Base-by-base conservation (phyloP, 2,797 vertebrate species). In the Acridotheres tristis region DNA sequence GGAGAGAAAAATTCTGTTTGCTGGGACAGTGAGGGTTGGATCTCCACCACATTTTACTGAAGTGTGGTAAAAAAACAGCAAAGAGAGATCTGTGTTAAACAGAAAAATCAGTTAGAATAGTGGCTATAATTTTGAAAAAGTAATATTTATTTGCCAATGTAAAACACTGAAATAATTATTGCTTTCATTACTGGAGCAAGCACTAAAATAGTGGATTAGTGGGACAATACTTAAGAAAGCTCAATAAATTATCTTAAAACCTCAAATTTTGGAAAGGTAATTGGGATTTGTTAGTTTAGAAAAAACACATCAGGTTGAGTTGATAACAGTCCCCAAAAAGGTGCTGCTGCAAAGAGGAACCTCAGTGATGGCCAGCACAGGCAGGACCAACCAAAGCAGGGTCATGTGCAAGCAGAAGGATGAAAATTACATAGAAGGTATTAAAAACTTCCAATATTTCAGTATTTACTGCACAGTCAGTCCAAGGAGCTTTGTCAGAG, bases 341-440 rank as follows among this genome's bases (percentile, higher is more conserved):
- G 63, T 16, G 71, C n/a, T 89, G 63, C 22, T 61, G 69, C 69
- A 30, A 16, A 36, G 65, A 63, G 47, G 58, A 75, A 62, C 18
- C n/a, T 43, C 48, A 7, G 25, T 0, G 14, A 19, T 5, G 1
- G 9, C 23, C 66, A 51, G 26, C 63, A 4, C 1, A 2, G 45
- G 77, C 12, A 76, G 63, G 27, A 68, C 51, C 51, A 51, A 66
- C 3, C 34, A 34, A 62, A 42, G 13, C 53, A 45, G 57, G 6
- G 25, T 10, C 69, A 19, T 9, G 7, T 34, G 45, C 14, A 78
- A 30, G 4, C 26, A 6, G 4, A 32, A n/a, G 15, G 20, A 34
- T 4, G 22, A 43, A 30, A n/a, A 66, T 29, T 0, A 11, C 7
- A 42, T 0, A 11, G 3, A 25, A 13, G 22, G 6, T 5, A 29